phyloP scores from a whole-genome alignment of 2,888 invertebrate genomes.

The Latheticus oryzae region DNA sequence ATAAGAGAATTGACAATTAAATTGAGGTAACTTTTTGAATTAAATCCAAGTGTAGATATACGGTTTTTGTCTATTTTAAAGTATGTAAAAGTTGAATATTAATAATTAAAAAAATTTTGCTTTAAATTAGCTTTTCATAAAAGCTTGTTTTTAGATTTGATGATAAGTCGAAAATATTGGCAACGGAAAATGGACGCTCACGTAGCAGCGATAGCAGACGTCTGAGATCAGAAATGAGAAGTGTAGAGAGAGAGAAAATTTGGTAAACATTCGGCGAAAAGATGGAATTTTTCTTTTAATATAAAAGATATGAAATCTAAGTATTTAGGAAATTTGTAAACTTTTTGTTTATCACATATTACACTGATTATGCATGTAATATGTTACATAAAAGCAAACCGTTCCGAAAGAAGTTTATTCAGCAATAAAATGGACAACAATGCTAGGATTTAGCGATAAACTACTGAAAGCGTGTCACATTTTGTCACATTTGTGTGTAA shows the following conservation, averaged over 20 bases:
- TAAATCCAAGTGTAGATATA: conserved; percentile 5
- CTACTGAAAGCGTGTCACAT: conserved; percentile 23
- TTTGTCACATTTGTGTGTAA: conserved; percentile 30
- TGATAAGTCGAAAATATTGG: conserved; percentile 33
- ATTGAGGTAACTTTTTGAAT: conserved; percentile 9
- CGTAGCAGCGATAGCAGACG: conserved; percentile 36
- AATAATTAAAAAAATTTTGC: not conserved
- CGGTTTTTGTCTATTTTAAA: not conserved
- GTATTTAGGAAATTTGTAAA: conserved; percentile 24
- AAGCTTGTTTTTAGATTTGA: conserved; percentile 24
- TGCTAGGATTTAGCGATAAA: conserved; percentile 26
- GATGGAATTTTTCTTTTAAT: conserved; percentile 40
- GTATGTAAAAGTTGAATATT: not conserved
- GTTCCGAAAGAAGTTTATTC: conserved; percentile 11
- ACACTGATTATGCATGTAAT: not conserved
- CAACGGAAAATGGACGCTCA: conserved; percentile 36
- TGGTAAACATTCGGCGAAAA: conserved; percentile 17
- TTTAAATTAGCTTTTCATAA: not conserved
- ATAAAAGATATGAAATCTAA: conserved; percentile 30
- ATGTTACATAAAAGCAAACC: not conserved
- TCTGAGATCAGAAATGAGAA: conserved; percentile 26
- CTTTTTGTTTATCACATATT: conserved; percentile 22
- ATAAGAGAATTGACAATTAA: conserved; percentile 11
- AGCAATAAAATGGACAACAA: conserved; percentile 25
- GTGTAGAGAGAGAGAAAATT: conserved; percentile 31